Base-by-base conservation (phyloP, 2,797 vertebrate genomes). In the Lateolabrax maculatus region DNA sequence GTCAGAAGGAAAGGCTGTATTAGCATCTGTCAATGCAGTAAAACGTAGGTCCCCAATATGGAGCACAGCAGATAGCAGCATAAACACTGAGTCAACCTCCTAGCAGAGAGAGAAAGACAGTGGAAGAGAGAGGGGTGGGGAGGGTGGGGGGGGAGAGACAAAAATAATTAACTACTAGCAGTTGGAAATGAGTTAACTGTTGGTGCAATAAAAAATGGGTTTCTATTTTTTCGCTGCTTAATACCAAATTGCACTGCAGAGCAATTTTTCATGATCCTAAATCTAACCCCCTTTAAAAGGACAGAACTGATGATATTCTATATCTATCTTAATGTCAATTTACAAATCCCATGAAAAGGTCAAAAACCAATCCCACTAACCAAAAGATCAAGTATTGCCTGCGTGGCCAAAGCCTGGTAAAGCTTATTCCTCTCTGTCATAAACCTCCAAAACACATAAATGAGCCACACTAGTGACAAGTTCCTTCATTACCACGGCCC, bases 11-110 rank as follows among this genome's bases (percentile, higher is more conserved):
- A 95, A 92, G 9, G 97, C 96, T 7, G 95, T 93, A 74, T 97
- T 95, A 1, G 94, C 87, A 37, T 97, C 97, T 0, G 95, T 96
- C 87, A 96, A 84, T 1, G 95, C 73, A 0, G 95, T 96, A 86
- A 99, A 99, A 83, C 86, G 83, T 64, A 99, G 76, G 84, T 99
- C 97, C 64, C 98, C 98, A 0, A 98, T 92, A 83, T 98, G 97
- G 66, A 99, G 89, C 65, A 97, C 92, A 5, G 97, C 96, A 1
- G 97, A 96, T 15, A 99, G 95, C 79, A 99, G 95, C 82, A 91
- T 94, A 72, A 98, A 97, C 84, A 99, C 91, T 57, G 97, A 97
- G 79, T 98, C 97, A 77, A 97, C 95, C 87, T 98, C 98, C 98
- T 99, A 65, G 36, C 18, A 73, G 23, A 81, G 13, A 87, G 13